Evolutionary conservation across 2,113 vertebrate species (phyloP).

Genomic region (Brienomyrus longianalis): DNA sequence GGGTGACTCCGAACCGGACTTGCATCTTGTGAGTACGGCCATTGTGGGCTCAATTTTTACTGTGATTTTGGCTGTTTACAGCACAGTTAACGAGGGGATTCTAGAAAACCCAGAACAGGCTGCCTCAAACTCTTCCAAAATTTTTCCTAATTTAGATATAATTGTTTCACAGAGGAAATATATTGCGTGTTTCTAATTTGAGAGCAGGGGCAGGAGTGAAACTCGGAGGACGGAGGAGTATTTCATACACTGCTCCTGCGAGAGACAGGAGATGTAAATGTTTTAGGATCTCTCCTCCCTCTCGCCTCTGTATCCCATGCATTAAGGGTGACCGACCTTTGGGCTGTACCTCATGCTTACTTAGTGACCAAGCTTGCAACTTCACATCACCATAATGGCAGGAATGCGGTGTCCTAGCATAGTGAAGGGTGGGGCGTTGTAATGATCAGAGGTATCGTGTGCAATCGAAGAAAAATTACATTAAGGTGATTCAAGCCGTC

Average conservation of each 20-base stretch:
- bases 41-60: not conserved
- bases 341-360: not conserved
- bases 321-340: not conserved
- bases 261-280: not conserved
- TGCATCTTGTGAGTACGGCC: constrained; percentile 7
- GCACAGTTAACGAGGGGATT: not conserved
- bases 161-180: constrained; percentile 19
- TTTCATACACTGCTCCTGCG: not conserved
- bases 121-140: not conserved
- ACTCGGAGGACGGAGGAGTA: not conserved
- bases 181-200: constrained; percentile 1
- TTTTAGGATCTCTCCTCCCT: not conserved
- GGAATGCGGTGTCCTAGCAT: not conserved
- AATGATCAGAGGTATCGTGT: not conserved
- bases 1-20: constrained; percentile 7
- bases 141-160: constrained; percentile 15
- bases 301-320: not conserved
- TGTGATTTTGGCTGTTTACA: not conserved
- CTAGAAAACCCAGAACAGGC: not conserved
- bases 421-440: not conserved
- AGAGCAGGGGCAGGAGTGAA: not conserved
- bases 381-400: not conserved
- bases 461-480: not conserved
- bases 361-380: not conserved
- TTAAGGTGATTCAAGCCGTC: not conserved